These are phyloP conservation scores for Pseudocheirus occidentalis DNA, from an alignment of 2,797 vertebrate genomes.

Conservation along the genomic window DNA sequence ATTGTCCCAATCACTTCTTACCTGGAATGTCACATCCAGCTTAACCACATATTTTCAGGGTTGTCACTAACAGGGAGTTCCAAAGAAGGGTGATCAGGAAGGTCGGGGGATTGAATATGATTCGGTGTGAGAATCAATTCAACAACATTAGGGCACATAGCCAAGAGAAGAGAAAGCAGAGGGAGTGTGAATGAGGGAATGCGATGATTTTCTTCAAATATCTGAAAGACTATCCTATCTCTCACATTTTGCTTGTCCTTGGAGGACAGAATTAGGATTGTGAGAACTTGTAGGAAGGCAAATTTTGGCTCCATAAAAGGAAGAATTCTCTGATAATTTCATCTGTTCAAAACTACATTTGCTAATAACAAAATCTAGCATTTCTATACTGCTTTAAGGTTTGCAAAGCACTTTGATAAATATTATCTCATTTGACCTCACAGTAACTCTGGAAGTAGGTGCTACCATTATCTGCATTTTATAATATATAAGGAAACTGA, in stretches of 20 bases:
- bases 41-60: not conserved
- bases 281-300: not conserved
- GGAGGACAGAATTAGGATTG: not conserved
- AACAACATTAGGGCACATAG: not conserved
- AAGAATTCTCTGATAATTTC: not conserved
- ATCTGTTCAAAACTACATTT: not conserved
- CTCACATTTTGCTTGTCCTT: not conserved
- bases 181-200: not conserved
- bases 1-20: not conserved
- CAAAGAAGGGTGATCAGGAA: not conserved
- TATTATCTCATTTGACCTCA: not conserved
- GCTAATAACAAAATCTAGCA: not conserved
- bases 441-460: not conserved
- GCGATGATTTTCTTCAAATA: not conserved
- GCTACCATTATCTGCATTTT: not conserved
- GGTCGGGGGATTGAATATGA: not conserved
- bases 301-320: not conserved
- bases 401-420: not conserved
- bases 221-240: not conserved
- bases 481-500: not conserved
- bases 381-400: not conserved
- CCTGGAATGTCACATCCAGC: not conserved
- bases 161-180: not conserved
- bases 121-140: not conserved
- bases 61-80: not conserved